Evolutionary conservation across 2,888 invertebrate species (phyloP).

Genomic region (Chironomus tentans): DNA sequence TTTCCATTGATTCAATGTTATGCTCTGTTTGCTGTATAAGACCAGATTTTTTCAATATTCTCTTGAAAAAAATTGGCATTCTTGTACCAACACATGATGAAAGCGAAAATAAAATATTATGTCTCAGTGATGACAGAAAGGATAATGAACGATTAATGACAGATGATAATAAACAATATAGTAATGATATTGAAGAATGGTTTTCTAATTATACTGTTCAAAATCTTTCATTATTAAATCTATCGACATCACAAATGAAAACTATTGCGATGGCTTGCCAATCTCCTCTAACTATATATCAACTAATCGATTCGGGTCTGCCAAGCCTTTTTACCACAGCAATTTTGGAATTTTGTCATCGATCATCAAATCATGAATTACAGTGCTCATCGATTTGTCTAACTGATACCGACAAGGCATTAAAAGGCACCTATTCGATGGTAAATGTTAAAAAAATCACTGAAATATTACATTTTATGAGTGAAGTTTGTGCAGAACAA

Average conservation of each 20-base stretch:
- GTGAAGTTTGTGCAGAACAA: constrained; percentile 63
- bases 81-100: constrained; percentile 45
- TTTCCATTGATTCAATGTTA: constrained; percentile 73
- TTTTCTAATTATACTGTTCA: constrained; percentile 49
- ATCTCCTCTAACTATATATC: constrained; percentile 66
- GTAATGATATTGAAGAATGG: constrained; percentile 47
- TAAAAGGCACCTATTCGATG: constrained; percentile 38
- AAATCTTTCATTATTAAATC: constrained; percentile 47
- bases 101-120: constrained; percentile 36
- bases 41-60: constrained; percentile 62
- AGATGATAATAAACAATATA: constrained; percentile 54
- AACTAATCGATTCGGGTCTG: constrained; percentile 66
- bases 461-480: constrained; percentile 68
- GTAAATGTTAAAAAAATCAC: constrained; percentile 52
- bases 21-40: constrained; percentile 80
- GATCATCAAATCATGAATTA: constrained; percentile 32
- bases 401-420: constrained; percentile 45
- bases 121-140: constrained; percentile 49
- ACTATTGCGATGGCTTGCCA: constrained; percentile 72
- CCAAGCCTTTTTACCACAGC: constrained; percentile 54
- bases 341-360: constrained; percentile 46
- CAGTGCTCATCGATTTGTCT: constrained; percentile 12
- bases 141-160: constrained; percentile 48
- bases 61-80: constrained; percentile 65
- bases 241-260: constrained; percentile 58